Base-by-base conservation (phyloP, 1,140 invertebrate genomes). In the Drosophila navojoa region DNA sequence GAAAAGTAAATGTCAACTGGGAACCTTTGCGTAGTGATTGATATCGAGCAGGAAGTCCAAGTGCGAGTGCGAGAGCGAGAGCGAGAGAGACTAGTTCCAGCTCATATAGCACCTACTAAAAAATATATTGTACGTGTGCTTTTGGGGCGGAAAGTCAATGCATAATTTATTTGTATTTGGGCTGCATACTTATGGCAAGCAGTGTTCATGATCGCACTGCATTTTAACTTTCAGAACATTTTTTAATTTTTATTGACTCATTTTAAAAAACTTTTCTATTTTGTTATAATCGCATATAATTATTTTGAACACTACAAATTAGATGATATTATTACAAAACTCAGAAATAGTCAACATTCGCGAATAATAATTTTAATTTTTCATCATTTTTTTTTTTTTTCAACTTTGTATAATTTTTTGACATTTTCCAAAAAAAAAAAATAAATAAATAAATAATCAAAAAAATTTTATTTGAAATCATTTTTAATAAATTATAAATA, bases 31-130 rank as follows among this genome's bases (percentile, higher is more conserved):
- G 52, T 84, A 0, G 27, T 29, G 77, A 85, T 84, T 85, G 73
- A 84, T 80, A 71, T 85, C 71, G 81, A 81, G 69, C 81, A 86
- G 81, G 81, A 85, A 85, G 77, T 22, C 1, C 19, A 3, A 22
- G 19, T 85, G 64, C 25, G 44, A 27, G 25, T 9, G 29, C 7
- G 32, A 32, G 32, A 10, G 32, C 27, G 11, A 27, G 25, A 1
- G 29, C 7, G 32, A 32, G 32, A 10, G 32, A 19, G 11, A 42
- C 6, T 42, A n/a, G 35, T 25, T 27, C 44, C 22, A 58, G 45
- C 42, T 45, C n/a, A 10, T 35, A 10, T 35, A 10, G 6, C 53
- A 25, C 11, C 16, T 16, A 19, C 5, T 35, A 1, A 29, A 27
- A 4, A 29, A 29, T 22, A 42, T 13, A 42, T 2, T 49, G 27